phyloP scores from a whole-genome alignment of 2,888 invertebrate species.

The Orthosia cruda region DNA sequence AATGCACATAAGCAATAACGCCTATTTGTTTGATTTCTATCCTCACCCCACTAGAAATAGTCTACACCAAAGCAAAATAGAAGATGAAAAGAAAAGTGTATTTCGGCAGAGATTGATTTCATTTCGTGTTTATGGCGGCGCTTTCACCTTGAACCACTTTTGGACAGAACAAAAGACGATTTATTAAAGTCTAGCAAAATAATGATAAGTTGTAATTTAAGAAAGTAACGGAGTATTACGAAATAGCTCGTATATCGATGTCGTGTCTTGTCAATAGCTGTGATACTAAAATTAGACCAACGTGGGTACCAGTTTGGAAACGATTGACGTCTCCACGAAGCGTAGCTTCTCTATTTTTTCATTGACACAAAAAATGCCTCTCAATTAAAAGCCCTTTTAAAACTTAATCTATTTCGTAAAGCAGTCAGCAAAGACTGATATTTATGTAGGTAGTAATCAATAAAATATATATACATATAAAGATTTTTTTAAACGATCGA shows the following conservation, averaged over 20 bases:
- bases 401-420: too few relatives aligned
- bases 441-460: neutral
- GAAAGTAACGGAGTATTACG: constrained; percentile 29
- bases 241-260: constrained; percentile 34
- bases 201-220: neutral
- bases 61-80: neutral
- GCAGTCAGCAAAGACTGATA: neutral
- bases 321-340: constrained; percentile 34
- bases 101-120: constrained; percentile 28
- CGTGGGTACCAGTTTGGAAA: constrained; percentile 54
- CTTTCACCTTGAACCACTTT: constrained; percentile 31
- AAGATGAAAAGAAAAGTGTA: neutral
- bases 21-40: constrained; percentile 13
- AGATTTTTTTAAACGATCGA: constrained; percentile 35
- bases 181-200: constrained; percentile 3
- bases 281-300: constrained; percentile 60
- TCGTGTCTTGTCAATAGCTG: constrained; percentile 45
- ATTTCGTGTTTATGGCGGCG: constrained; percentile 6
- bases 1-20: neutral
- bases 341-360: constrained; percentile 16
- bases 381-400: too few relatives aligned
- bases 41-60: neutral
- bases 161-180: neutral
- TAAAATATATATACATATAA: constrained; percentile 12
- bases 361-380: constrained; percentile 5